A percentile compares a stretch with the other conserved stretches of the same genome.
These are phyloP conservation scores for Sebastes hubbsi DNA, from an alignment of 2,797 vertebrate species.

Conservation along the genomic window DNA sequence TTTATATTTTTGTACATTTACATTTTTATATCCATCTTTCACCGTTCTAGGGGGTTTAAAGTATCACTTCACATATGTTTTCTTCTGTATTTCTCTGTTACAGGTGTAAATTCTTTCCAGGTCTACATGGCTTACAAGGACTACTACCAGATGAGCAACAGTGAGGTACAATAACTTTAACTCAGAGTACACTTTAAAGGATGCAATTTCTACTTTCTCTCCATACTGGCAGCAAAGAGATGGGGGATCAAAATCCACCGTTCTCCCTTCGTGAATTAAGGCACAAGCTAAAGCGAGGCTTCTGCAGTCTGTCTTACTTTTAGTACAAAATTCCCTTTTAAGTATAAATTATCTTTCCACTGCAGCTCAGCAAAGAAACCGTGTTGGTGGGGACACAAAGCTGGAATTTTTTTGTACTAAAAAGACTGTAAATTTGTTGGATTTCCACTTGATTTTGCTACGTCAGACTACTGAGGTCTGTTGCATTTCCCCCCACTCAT, in stretches of 20 bases:
- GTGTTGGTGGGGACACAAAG: not conserved
- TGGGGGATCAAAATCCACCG: not conserved
- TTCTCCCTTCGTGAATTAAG: not conserved
- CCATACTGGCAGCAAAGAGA: not conserved
- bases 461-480: not conserved
- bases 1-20: not conserved
- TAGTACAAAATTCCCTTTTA: no score
- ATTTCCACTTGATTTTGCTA: not conserved
- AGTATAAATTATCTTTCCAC: not conserved
- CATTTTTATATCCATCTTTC: not conserved
- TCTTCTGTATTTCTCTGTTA: not conserved
- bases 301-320: not conserved
- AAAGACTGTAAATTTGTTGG: not conserved
- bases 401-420: not conserved
- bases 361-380: not conserved
- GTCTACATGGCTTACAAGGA: conserved; percentile 99
- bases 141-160: conserved; percentile 97
- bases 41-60: not conserved
- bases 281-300: not conserved
- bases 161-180: conserved; percentile 84
- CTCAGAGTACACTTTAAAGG: not conserved
- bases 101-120: conserved; percentile 97
- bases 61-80: not conserved
- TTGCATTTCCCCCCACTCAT: not conserved
- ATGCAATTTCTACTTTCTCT: not conserved